A percentile compares a stretch with the other conserved stretches of the same genome.
Evolutionary conservation across 2,888 invertebrate species (phyloP).

Genomic region (Xestia rhomboidea): DNA sequence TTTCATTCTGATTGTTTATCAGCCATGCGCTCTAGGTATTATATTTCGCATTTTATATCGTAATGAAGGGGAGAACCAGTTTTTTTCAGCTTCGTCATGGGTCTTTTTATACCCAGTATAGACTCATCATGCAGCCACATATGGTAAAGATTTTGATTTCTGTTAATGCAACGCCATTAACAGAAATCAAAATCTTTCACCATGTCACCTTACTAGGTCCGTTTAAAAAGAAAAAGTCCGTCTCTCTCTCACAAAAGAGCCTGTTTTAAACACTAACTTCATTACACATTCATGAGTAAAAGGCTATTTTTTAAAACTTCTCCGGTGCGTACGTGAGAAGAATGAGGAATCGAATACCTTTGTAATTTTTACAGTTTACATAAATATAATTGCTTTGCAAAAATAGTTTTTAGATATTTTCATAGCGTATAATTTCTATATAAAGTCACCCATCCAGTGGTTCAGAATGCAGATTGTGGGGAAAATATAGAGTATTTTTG

Average conservation of each 20-base stretch:
- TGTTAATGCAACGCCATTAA: too few relatives aligned
- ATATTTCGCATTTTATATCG: too few relatives aligned
- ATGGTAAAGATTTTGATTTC: too few relatives aligned
- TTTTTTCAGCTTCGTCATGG: not conserved
- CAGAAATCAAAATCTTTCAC: not conserved
- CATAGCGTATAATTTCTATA: not conserved
- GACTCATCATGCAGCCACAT: too few relatives aligned
- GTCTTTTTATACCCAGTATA: too few relatives aligned
- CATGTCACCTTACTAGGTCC: not conserved
- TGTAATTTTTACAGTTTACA: slow-evolving; percentile 24
- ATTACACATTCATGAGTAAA: slow-evolving; percentile 56
- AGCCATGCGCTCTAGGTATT: too few relatives aligned
- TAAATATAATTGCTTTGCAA: slow-evolving; percentile 13
- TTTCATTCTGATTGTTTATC: too few relatives aligned
- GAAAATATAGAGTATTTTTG: slow-evolving; percentile 1
- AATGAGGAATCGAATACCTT: slow-evolving; percentile 19
- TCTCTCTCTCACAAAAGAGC: not conserved
- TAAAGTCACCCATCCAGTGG: not conserved
- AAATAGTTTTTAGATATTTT: not conserved
- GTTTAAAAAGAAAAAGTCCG: slow-evolving; percentile 16
- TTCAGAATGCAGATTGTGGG: not conserved
- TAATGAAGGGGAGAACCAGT: not conserved
- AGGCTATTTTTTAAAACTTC: slow-evolving; percentile 31
- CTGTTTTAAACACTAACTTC: slow-evolving; percentile 18
- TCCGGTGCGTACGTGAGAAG: slow-evolving; percentile 28